phyloP scores from a whole-genome alignment of 2,797 vertebrate genomes.

The Glossophaga mutica region DNA sequence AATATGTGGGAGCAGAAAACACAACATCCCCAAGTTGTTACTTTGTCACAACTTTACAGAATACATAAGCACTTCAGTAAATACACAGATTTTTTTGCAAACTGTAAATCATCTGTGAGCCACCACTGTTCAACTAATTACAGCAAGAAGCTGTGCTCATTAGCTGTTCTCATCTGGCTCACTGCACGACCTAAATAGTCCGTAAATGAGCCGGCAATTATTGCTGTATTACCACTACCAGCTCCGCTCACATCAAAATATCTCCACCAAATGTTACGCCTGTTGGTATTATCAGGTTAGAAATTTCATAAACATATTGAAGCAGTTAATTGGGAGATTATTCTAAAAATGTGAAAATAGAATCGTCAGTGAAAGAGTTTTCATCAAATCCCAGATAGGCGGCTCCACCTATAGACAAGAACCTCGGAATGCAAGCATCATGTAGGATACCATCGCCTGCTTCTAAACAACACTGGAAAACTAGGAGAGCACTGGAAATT shows the following conservation, averaged over 20 bases:
- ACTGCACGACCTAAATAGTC: conserved; percentile 94
- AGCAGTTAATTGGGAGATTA: conserved; percentile 88
- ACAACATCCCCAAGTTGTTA: conserved; percentile 75
- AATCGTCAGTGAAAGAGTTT: conserved; percentile 76
- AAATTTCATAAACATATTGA: conserved; percentile 87
- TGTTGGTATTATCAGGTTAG: conserved; percentile 90
- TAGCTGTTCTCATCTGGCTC: conserved; percentile 94
- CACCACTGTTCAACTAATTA: conserved; percentile 92
- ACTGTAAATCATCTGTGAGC: conserved; percentile 91
- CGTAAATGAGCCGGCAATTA: conserved; percentile 95
- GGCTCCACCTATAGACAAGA: conserved; percentile 76
- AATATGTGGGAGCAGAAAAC: conserved; percentile 74
- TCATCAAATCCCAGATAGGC: conserved; percentile 74
- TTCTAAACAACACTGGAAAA: neutral
- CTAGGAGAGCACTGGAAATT: neutral
- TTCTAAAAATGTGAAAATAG: conserved; percentile 82
- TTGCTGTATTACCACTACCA: conserved; percentile 90
- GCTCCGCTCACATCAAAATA: conserved; percentile 88
- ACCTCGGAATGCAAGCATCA: conserved; percentile 61
- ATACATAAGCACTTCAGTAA: conserved; percentile 81
- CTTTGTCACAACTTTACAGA: conserved; percentile 77
- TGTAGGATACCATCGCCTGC: neutral
- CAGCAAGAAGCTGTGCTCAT: conserved; percentile 95
- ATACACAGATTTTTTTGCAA: conserved; percentile 84
- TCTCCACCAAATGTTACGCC: conserved; percentile 89